These are phyloP conservation scores for Conistra vaccinii DNA, from an alignment of 2,888 invertebrate species.

Conservation along the genomic window DNA sequence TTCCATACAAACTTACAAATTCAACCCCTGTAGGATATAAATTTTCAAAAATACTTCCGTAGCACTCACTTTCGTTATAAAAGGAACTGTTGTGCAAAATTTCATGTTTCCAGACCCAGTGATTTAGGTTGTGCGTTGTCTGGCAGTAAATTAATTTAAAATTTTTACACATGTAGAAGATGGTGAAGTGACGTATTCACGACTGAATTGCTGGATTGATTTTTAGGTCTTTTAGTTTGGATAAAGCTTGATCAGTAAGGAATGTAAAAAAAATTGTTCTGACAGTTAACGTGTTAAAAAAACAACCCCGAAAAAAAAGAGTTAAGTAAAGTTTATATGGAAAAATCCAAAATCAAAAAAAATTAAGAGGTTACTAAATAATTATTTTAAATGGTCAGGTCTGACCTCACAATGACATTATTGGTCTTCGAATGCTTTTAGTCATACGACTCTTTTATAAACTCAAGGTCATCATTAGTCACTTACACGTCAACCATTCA, in stretches of 20 bases:
- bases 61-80: too few species aligned
- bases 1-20: neutral
- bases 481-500: too few species aligned
- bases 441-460: neutral
- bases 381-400: neutral
- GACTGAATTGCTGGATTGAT: neutral
- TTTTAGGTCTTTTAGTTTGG: neutral
- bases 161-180: neutral
- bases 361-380: neutral
- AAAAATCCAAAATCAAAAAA: too few species aligned
- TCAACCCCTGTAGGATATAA: neutral
- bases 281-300: neutral
- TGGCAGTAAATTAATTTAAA: neutral
- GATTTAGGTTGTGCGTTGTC: too few species aligned
- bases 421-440: neutral
- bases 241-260: neutral
- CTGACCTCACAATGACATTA: constrained; percentile 12
- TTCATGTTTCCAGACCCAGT: neutral
- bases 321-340: neutral
- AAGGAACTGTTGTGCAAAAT: neutral
- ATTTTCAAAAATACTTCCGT: too few species aligned
- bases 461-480: neutral
- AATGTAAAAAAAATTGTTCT: neutral
- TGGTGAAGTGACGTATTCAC: neutral
- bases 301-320: neutral